phyloP scores from a whole-genome alignment of 1,140 invertebrate genomes.

The Drosophila guanche region DNA sequence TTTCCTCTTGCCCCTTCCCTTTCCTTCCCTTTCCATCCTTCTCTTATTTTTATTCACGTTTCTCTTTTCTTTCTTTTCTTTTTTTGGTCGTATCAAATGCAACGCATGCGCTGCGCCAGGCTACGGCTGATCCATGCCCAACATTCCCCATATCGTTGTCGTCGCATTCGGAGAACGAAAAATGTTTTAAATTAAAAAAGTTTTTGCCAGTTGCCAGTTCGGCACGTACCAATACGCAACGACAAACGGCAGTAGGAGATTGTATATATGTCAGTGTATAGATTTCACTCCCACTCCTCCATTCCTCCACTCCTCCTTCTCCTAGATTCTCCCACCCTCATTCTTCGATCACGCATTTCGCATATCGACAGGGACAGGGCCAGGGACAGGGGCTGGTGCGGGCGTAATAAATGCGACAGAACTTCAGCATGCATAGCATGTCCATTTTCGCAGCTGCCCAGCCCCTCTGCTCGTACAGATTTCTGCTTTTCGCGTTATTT shows the following conservation, averaged over 20 bases:
- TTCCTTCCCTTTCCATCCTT: not conserved
- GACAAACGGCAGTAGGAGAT: slow-evolving; percentile 63
- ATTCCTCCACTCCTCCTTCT: not conserved
- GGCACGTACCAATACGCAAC: slow-evolving; percentile 79
- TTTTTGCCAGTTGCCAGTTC: slow-evolving; percentile 74
- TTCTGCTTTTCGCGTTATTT: slow-evolving; percentile 45
- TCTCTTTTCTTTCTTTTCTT: slow-evolving; percentile 27
- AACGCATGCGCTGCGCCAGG: slow-evolving; percentile 62
- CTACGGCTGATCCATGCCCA: slow-evolving; percentile 15
- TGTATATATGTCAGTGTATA: slow-evolving; percentile 29
- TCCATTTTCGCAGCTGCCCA: slow-evolving; percentile 58
- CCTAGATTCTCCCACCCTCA: not conserved
- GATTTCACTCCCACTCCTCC: slow-evolving; percentile 10
- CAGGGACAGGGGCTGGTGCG: not conserved
- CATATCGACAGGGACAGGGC: not conserved
- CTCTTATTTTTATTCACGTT: slow-evolving; percentile 16
- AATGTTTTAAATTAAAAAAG: slow-evolving; percentile 81
- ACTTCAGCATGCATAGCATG: slow-evolving; percentile 78
- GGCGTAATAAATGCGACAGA: slow-evolving; percentile 75
- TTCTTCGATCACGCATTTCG: not conserved
- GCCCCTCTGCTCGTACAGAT: slow-evolving; percentile 20
- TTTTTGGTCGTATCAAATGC: slow-evolving; percentile 64
- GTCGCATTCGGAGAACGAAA: slow-evolving; percentile 49
- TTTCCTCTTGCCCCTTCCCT: not conserved
- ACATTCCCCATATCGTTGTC: slow-evolving; percentile 27